Evolutionary conservation across 2,797 vertebrate genomes (phyloP), one percentile per base, ranked within the genome.

Genomic region (Spinus pinus): DNA sequence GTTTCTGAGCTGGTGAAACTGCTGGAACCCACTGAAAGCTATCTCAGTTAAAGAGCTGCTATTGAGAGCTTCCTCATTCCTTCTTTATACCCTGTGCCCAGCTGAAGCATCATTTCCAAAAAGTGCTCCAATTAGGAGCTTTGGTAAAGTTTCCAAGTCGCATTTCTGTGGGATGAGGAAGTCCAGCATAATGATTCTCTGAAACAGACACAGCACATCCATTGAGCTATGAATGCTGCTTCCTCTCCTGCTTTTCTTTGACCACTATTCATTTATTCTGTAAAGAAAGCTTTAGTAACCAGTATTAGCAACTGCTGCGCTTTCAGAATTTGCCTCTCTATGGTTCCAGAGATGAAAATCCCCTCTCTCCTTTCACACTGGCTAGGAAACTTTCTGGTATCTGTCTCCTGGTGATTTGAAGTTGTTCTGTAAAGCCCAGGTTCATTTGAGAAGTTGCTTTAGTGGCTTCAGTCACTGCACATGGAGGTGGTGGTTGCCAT

Each of bases 151-250:
- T 95, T 81, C 86, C 83, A 94, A 94, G 60, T 64, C 46, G 67
- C 83, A 94, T 93, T 95, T 93, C 90, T 95, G 93, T 80, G 92
- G 60, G 56, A 80, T 93, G 60, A 86, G 39, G 53, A 93, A 53
- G 41, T 61, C 41, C 35, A 73, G 31, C 35, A 33, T 70, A 95
- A 95, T 77, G 78, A 82, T 46, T 80, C 4, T 86, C 77, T 72
- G 82, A 83, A 92, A 70, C 37, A 93, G 79, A 64, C 73, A 65
- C 35, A 92, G 30, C 41, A 73, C 49, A 67, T 71, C 64, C 77
- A 28, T 12, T 81, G 49, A 90, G 31, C 51, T 86, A 73, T 56
- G 64, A 92, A 65, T 60, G 33, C 41, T 66, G 57, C 33, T 87
- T 94, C 89, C 33, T 70, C 25, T 67, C 42, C 30, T 73, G n/a